Evolutionary conservation across 2,113 vertebrate species (phyloP).

Genomic region (Centropus bengalensis): DNA sequence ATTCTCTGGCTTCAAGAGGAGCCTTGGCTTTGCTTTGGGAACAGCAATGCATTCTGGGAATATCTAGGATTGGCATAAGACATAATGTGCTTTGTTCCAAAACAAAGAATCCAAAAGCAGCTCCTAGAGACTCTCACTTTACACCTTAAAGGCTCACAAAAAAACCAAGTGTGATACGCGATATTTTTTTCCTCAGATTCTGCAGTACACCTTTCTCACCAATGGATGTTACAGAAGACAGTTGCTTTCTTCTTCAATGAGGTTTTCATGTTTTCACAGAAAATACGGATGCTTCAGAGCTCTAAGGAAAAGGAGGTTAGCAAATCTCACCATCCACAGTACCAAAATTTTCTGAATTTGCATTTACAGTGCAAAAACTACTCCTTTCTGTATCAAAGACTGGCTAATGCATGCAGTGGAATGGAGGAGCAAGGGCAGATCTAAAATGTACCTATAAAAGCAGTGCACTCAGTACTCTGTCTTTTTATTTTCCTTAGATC

Average conservation of each 20-base stretch:
- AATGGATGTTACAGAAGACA: neutral
- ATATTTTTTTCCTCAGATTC: neutral
- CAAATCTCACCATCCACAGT: neutral
- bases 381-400: neutral
- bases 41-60: neutral
- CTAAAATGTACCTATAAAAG: neutral
- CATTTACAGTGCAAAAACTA: rapidly evolving
- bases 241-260: neutral
- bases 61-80: neutral
- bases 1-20: neutral
- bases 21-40: neutral
- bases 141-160: neutral
- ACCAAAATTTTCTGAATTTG: neutral
- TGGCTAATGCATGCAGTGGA: neutral
- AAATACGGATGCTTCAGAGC: neutral
- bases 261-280: neutral
- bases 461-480: neutral
- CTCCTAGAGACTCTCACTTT: neutral
- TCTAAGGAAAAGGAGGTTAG: neutral
- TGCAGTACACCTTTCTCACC: neutral
- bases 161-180: neutral
- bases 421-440: neutral
- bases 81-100: neutral
- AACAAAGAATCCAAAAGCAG: neutral
- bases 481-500: neutral